Base-by-base conservation (phyloP, 2,113 vertebrate species). In the Leptobrachium ailaonicum region DNA sequence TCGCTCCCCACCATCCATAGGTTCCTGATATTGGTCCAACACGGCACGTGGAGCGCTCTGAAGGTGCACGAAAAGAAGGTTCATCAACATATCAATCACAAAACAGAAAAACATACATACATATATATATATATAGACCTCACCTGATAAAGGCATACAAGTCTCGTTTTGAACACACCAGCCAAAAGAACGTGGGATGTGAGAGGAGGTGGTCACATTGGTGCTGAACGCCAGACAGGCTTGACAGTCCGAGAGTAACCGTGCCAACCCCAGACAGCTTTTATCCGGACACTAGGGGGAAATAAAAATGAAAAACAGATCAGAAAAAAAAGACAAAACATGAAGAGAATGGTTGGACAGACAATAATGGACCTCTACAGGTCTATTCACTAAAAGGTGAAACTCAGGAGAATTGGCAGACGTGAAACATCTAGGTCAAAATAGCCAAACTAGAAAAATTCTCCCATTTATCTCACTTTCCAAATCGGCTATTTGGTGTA, bases 161-260 rank as follows among this genome's bases (percentile, higher is more conserved):
- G 94, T 94, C 82, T 95, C 95, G 1, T 96, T 97, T 89, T 97
- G 96, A 82, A 97, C 96, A 69, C 96, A 97, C 96, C 96, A 97
- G 68, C 96, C 96, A 60, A 96, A 92, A 82, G 95, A 85, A 69
- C 93, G 91, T 0, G 94, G 87, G 77, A 94, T 88, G 47, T 90
- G 88, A 58, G 92, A 91, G 60, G 93, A 87, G 10, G 86, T 88
- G 2, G 85, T 86, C 0, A 90, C 82, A 10, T 87, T 85, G 70
- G 93, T 91, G 62, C 95, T 95, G 85, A 97, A 97, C 45, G 94
- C 94, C 83, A 97, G 86, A 83, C 96, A 97, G 0, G 95, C 94
- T 87, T 97, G 96, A 83, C 96, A 97, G 89, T 96, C 95, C 0
- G 92, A 91, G 56, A 97, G 88, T 71, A 96, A 95, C 14, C 95